These are phyloP conservation scores for Drosophila repleta DNA, from an alignment of 1,140 invertebrate species.

Conservation along the genomic window DNA sequence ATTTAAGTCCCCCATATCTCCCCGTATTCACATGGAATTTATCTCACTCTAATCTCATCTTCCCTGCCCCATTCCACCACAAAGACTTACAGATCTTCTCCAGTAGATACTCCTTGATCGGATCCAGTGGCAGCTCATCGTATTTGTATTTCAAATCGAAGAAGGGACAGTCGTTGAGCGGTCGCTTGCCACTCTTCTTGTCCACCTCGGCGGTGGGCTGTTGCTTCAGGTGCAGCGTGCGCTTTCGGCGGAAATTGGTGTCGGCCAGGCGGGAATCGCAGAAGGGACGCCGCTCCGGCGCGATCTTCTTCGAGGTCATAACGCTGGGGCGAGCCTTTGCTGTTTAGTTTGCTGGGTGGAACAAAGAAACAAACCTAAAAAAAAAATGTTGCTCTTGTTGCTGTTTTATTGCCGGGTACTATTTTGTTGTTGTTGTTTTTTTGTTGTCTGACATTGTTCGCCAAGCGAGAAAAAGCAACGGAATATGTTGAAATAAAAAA, in stretches of 20 bases:
- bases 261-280: slow-evolving; percentile 64
- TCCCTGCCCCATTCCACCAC: too few species aligned
- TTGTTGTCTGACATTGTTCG: slow-evolving; percentile 53
- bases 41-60: background rate
- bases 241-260: slow-evolving; percentile 32
- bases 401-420: slow-evolving; percentile 46
- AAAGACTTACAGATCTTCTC: slow-evolving; percentile 76
- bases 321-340: background rate
- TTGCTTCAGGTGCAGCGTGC: slow-evolving; percentile 32
- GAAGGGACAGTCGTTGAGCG: slow-evolving; percentile 78
- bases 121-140: slow-evolving; percentile 79
- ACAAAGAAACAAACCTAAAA: slow-evolving; percentile 48
- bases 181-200: slow-evolving; percentile 53
- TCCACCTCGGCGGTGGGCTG: slow-evolving; percentile 1
- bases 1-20: too few species aligned
- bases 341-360: slow-evolving; percentile 43
- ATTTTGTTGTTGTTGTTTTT: slow-evolving; percentile 26
- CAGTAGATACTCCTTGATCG: slow-evolving; percentile 63
- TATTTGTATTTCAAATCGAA: slow-evolving; percentile 67
- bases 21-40: background rate
- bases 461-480: slow-evolving; percentile 17
- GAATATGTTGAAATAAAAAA: slow-evolving; percentile 22
- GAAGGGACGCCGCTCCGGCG: slow-evolving; percentile 61
- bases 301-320: slow-evolving; percentile 52
- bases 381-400: slow-evolving; percentile 60